Evolutionary conservation across 2,888 invertebrate species (phyloP), one percentile per base, ranked within the genome.

Genomic region (Xanthorhoe spadicearia): DNA sequence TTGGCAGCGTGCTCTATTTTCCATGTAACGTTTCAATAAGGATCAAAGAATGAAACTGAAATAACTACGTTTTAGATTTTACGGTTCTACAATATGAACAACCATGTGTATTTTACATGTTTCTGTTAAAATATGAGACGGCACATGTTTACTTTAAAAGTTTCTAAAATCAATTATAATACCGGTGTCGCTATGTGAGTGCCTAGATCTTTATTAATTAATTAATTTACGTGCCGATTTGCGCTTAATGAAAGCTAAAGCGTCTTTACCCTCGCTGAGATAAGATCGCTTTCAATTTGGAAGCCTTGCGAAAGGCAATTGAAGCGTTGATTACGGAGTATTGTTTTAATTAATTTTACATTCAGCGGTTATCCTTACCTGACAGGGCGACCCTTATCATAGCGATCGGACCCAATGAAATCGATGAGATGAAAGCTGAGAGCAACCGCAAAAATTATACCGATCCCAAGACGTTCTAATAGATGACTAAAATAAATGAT

Each of bases 351-450:
- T 64, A 67, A 67, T 49, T 63, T 59, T 58, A 58, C 43, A 61
- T 58, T 64, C 48, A 63, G 60, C 51, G 65, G 54, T 64, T 60
- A 64, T 66, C 65, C 62, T 64, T 61, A 61, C 53, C 65, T 69
- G 70, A 69, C 70, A 69, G 61, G 58, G 58, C 51, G 53, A 69
- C 66, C 67, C 64, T 68, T 55, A 67, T 70, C 70, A 69, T 58
- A 67, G 56, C 56, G 23, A 56, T 61, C 23, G 64, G 49, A 43
- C 48, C 28, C 51, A 52, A 18, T 17, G 43, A 61, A 48, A 18
- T 51, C 57, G 35, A 59, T 51, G 23, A 58, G 7, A 53, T 13
- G 43, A 13, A 55, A 60, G 50, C 38, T 38, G 38, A 38, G 28
- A n/a, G 51, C 6, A 19, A 23, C 54, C 15, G 35, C 35, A 38